Evolutionary conservation across 2,888 invertebrate species (phyloP).

Genomic region (Dynastes tityus): DNA sequence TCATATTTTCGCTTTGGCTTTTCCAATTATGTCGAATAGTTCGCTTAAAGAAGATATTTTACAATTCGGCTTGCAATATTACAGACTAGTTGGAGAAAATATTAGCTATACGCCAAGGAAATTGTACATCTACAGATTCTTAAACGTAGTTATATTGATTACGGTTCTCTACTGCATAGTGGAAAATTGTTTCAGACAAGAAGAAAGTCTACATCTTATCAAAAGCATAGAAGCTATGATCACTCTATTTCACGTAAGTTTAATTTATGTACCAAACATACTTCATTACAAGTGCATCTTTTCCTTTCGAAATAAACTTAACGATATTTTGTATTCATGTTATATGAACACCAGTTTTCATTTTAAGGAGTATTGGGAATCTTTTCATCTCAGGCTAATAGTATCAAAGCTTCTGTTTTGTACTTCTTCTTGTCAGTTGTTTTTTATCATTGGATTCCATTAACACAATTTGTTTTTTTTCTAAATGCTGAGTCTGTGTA

Average conservation of each 20-base stretch:
- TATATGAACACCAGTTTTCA: too few relatives aligned
- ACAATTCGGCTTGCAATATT: constrained; percentile 28
- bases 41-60: constrained; percentile 37
- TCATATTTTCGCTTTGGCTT: too few relatives aligned
- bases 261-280: background rate
- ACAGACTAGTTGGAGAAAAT: constrained; percentile 35
- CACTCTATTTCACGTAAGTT: constrained; percentile 19
- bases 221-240: constrained; percentile 8
- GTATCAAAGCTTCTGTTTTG: too few relatives aligned
- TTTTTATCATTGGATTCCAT: too few relatives aligned
- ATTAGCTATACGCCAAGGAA: constrained; percentile 19
- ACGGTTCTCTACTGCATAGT: background rate
- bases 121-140: constrained; percentile 17
- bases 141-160: constrained; percentile 25
- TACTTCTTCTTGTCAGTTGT: too few relatives aligned
- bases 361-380: too few relatives aligned
- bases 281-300: too few relatives aligned
- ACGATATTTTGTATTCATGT: too few relatives aligned
- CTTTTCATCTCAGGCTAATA: too few relatives aligned
- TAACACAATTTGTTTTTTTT: too few relatives aligned
- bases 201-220: background rate
- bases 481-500: too few relatives aligned
- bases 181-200: background rate
- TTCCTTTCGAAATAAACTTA: too few relatives aligned
- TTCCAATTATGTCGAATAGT: background rate